Evolutionary conservation across 1,140 invertebrate species (phyloP).

Genomic region (Harpegnathos saltator): DNA sequence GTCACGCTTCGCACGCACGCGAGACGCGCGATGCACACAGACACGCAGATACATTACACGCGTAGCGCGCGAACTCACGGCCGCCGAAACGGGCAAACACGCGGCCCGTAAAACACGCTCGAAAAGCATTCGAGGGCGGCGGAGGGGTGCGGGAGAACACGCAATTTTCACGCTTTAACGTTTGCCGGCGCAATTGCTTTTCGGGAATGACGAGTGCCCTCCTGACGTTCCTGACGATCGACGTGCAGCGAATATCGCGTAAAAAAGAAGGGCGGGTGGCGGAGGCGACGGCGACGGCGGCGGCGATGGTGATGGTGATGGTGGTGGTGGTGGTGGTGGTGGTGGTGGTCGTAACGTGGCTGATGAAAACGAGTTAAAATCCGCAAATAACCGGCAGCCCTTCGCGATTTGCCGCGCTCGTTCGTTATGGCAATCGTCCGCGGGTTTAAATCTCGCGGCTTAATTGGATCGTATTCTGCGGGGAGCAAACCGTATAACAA

Average conservation of each 20-base stretch:
- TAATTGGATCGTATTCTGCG: slow-evolving; percentile 27
- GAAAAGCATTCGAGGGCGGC: not conserved
- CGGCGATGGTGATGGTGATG: too few relatives aligned
- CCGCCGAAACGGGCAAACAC: slow-evolving; percentile 34
- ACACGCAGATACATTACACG: slow-evolving; percentile 62
- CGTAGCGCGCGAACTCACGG: slow-evolving; percentile 15
- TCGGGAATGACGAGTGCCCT: slow-evolving; percentile 65
- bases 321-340: too few relatives aligned
- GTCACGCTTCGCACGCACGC: slow-evolving; percentile 63
- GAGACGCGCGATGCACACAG: slow-evolving; percentile 36
- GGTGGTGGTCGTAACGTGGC: slow-evolving; percentile 6
- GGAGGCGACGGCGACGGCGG: too few relatives aligned
- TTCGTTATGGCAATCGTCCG: slow-evolving; percentile 16
- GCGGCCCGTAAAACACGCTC: slow-evolving; percentile 38
- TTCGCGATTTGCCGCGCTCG: slow-evolving; percentile 7
- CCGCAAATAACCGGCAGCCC: slow-evolving; percentile 11
- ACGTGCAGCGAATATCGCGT: slow-evolving; percentile 49
- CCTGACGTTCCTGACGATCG: slow-evolving; percentile 55
- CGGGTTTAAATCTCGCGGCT: slow-evolving; percentile 9
- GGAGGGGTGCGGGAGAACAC: slow-evolving; percentile 25
- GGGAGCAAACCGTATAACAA: not conserved
- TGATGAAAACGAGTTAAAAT: slow-evolving; percentile 49
- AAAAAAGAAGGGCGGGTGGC: not conserved
- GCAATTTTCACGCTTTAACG: slow-evolving; percentile 75
- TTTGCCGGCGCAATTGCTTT: slow-evolving; percentile 68